Conservation (phyloP, 2,888 invertebrate species). For the Phyllotreta striolata region DNA sequence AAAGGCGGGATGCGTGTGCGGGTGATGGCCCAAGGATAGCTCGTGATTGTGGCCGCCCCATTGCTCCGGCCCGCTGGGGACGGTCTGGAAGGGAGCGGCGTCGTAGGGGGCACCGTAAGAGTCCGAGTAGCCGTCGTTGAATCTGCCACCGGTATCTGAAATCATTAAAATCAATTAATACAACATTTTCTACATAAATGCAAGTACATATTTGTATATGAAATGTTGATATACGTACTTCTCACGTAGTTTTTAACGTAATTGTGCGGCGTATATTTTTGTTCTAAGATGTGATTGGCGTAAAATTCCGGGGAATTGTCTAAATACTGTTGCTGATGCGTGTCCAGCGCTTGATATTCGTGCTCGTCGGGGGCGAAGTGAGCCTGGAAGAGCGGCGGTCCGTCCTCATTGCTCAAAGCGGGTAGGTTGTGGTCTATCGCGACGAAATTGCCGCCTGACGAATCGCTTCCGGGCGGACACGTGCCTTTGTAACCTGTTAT, state of each 20-base stretch:
- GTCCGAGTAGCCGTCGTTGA: constrained; percentile 65
- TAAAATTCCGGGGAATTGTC: constrained; percentile 81
- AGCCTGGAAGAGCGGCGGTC: constrained; percentile 50
- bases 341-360: constrained; percentile 66
- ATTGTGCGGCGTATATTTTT: constrained; percentile 74
- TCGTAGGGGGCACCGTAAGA: constrained; percentile 69
- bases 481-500: constrained; percentile 54
- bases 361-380: constrained; percentile 67
- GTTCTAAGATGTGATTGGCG: constrained; percentile 64
- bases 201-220: background rate
- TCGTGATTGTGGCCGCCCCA: constrained; percentile 58
- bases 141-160: constrained; percentile 61
- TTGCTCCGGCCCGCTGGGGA: constrained; percentile 62
- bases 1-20: constrained; percentile 66
- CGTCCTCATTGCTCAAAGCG: constrained; percentile 60
- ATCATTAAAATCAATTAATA: constrained; percentile 17
- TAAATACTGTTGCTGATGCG: constrained; percentile 67
- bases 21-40: constrained; percentile 58
- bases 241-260: constrained; percentile 77
- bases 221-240: constrained; percentile 63
- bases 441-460: constrained; percentile 66
- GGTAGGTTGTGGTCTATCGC: constrained; percentile 59
- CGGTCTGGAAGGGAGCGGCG: constrained; percentile 76
- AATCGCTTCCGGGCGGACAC: constrained; percentile 64
- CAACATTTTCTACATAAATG: background rate